phyloP scores from a whole-genome alignment of 2,113 vertebrate genomes.

The Harpagus bidentatus region DNA sequence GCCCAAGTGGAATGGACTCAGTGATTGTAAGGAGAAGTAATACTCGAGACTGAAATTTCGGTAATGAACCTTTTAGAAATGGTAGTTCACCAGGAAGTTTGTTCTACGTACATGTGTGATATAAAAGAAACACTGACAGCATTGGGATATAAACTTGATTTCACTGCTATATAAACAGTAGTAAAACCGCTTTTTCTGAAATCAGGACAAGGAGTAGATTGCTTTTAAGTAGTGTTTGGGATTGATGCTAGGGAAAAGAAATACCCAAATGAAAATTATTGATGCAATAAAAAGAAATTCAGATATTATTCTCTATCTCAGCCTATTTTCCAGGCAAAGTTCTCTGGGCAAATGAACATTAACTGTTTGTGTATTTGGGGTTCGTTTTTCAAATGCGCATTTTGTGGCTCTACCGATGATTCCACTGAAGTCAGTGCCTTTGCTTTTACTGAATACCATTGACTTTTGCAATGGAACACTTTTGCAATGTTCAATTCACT shows the following conservation, averaged over 20 bases:
- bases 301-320: not conserved
- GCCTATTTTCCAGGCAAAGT: not conserved
- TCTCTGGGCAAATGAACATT: not conserved
- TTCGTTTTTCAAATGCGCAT: not conserved
- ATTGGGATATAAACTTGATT: slow-evolving; percentile 8
- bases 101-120: not conserved
- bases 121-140: slow-evolving; percentile 45
- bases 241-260: slow-evolving; percentile 12
- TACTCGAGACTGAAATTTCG: slow-evolving; percentile 50
- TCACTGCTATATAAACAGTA: slow-evolving; percentile 7
- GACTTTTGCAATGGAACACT: not conserved
- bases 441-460: not conserved
- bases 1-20: slow-evolving; percentile 1
- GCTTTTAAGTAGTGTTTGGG: slow-evolving; percentile 12
- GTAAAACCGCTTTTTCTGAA: slow-evolving; percentile 43
- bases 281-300: not conserved
- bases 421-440: not conserved
- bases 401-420: not conserved
- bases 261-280: slow-evolving; percentile 29
- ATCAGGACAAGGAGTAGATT: not conserved
- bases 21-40: slow-evolving; percentile 44
- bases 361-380: not conserved
- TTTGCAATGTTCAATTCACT: not conserved
- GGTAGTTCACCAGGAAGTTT: slow-evolving; percentile 5
- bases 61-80: slow-evolving; percentile 29